Conservation (phyloP, 1,140 invertebrate species). For the Zaprionus capensis region DNA sequence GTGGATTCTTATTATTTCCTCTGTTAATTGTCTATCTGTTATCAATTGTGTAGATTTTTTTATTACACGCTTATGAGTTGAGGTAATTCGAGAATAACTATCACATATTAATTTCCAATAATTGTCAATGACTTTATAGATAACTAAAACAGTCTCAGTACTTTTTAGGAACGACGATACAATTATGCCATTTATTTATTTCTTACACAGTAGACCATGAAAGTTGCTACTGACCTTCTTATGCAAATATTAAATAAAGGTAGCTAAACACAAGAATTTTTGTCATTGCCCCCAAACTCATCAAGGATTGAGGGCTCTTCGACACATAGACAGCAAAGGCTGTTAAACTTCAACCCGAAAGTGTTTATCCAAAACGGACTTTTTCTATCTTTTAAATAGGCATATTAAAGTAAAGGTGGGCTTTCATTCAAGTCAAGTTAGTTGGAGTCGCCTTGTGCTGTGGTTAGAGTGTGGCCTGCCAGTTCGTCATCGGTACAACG, state of each 20-base stretch:
- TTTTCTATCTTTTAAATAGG: conserved; percentile 37
- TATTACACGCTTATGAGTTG: too few relatives aligned
- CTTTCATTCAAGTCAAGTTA: conserved; percentile 12
- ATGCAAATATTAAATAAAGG: conserved; percentile 76
- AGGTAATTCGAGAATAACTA: too few relatives aligned
- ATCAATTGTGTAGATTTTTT: conserved; percentile 29
- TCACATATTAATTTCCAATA: background rate
- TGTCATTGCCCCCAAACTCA: conserved; percentile 9
- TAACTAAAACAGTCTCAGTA: background rate
- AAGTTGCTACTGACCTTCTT: conserved; percentile 78
- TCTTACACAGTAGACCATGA: conserved; percentile 7
- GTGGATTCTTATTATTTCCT: background rate
- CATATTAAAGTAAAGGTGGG: conserved; percentile 45
- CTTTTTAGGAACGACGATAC: background rate
- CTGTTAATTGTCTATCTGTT: conserved; percentile 46
- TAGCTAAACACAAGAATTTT: conserved; percentile 44
- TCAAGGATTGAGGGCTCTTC: conserved; percentile 1
- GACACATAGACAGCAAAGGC: conserved; percentile 1
- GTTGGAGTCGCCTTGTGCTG: conserved; percentile 6
- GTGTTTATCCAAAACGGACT: background rate
- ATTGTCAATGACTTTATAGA: background rate
- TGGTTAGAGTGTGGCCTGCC: conserved; percentile 5
- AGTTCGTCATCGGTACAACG: conserved; percentile 27
- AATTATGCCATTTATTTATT: background rate
- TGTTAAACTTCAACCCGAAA: conserved; percentile 11